Evolutionary conservation across 2,888 invertebrate species (phyloP), one percentile per base, ranked within the genome.

Genomic region (Xylota sylvarum): DNA sequence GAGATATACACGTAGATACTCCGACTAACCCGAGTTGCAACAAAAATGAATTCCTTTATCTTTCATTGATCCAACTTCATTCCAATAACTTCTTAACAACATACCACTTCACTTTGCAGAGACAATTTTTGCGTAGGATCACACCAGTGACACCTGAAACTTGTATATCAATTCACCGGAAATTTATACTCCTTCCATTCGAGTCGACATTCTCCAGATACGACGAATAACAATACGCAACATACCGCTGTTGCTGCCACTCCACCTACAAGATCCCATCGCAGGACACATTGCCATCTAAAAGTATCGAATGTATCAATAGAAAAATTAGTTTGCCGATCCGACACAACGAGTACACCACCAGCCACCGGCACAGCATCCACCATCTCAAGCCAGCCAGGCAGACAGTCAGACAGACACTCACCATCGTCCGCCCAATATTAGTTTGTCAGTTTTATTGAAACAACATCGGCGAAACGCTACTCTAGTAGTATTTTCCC

Each of bases 401-500:
- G 52, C 58, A 9, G 37, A 40, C 69, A 40, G 30, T 64, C 62
- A 58, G 55, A 23, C 78, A 60, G 69, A 30, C 55, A 78, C 35
- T 78, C 74, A 52, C 23, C 76, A 37, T 40, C 81, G 60, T 40
- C 85, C 82, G 78, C 67, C 52, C 67, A 52, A 83, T 83, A 83
- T 83, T 78, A 74, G 77, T 78, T 87, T 87, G 87, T 87, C 87
- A 79, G 87, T 83, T 87, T 83, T 87, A 87, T 87, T 87, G 87
- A 74, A 83, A 83, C 86, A 87, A 79, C 87, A 83, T 83, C 72
- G 14, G 79, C 35, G 79, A 74, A 74, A 87, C 69, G 87, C 87
- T 87, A 87, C 87, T 79, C 87, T 83, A 87, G 87, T 87, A 87
- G 87, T 87, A 87, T 83, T 70, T 87, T 83, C n/a, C 69, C 74